Conservation (phyloP, 2,113 vertebrate species). For the Callorhinus ursinus region DNA sequence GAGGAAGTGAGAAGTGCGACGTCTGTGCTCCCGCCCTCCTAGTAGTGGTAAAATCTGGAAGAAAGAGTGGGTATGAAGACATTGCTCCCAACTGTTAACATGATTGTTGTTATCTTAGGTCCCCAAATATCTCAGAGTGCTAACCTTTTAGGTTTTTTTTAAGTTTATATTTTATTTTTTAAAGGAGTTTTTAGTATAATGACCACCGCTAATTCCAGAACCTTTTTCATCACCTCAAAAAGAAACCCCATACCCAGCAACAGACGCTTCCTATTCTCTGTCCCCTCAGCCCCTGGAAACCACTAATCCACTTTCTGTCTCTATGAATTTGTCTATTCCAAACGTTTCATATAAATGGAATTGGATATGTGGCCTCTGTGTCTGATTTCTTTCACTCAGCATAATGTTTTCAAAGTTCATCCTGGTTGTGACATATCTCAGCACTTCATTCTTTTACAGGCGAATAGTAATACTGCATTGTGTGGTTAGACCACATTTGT, state of each 20-base stretch:
- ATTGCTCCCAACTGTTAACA: not conserved
- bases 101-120: not conserved
- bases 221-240: not conserved
- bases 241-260: not conserved
- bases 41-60: not conserved
- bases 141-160: not conserved
- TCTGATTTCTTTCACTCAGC: not conserved
- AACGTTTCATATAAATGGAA: not conserved
- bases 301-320: not conserved
- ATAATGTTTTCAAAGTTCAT: not conserved
- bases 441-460: not conserved
- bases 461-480: not conserved
- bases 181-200: not conserved
- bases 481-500: not conserved
- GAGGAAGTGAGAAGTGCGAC: fast-evolving
- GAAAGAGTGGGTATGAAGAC: too few relatives aligned
- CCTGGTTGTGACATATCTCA: not conserved
- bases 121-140: not conserved
- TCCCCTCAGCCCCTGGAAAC: not conserved
- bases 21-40: fast-evolving
- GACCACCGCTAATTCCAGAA: not conserved
- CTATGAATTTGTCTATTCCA: not conserved
- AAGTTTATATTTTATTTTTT: not conserved
- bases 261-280: not conserved
- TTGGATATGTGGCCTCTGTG: not conserved